Base-by-base conservation (phyloP, 1,140 invertebrate genomes). In the Himalopsyche phryganea region DNA sequence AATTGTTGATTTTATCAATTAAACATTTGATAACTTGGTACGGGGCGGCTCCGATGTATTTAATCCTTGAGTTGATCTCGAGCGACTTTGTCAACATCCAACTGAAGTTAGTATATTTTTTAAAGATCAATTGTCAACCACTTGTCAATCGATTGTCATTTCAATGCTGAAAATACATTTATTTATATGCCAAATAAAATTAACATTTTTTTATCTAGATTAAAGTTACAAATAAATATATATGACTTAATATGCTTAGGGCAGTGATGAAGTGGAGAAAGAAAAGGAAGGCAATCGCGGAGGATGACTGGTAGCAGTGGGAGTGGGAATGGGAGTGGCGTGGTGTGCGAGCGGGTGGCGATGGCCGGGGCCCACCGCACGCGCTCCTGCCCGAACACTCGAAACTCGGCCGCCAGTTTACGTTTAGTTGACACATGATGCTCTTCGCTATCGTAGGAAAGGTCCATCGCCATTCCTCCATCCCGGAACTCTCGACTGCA, bases 331-430 rank as follows among this genome's bases (percentile, higher is more conserved):
- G 23, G 23, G 23, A 28, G 23, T 63, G 48, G 62, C 62, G 14
- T 60, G 58, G 62, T 64, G 62, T 50, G 62, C 58, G 44, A 50
- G 58, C 33, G 62, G 62, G 41, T 64, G 62, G 62, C 62, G 58
- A 15, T 64, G 62, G 62, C 62, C 62, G 49, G 62, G 62, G 17
- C 62, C 62, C 49, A 58, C 50, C 13, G 62, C 62, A 23, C 61
- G 54, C 42, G 56, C 52, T n/a, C 61, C 55, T 38, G 40, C 58
- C 32, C 44, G 36, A 18, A 13, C 50, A 44, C 44, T 51, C 45
- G 41, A 60, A 41, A 38, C 53, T 44, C 23, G 52, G 33, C 58
- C 58, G 44, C 62, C 62, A 28, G 59, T 64, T 15, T 60, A 58
- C 19, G 62, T 64, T 13, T 64, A 57, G 9, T 35, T 17, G 17